Evolutionary conservation across 1,140 invertebrate genomes (phyloP).

Genomic region (Papilio machaon): DNA sequence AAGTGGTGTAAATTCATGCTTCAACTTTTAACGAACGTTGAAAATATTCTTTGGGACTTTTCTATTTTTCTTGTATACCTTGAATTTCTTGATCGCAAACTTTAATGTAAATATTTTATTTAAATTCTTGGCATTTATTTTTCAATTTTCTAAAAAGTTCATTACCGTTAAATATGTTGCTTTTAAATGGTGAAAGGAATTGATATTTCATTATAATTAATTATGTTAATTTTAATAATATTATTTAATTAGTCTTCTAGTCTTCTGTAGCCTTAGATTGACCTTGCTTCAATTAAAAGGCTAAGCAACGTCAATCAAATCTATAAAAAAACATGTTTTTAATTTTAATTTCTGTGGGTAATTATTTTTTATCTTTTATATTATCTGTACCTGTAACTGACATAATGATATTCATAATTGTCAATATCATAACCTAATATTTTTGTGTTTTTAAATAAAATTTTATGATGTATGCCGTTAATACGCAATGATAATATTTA

Average conservation of each 20-base stretch:
- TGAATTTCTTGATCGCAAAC: neutral
- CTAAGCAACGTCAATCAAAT: too few species aligned
- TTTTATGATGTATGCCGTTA: neutral
- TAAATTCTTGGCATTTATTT: neutral
- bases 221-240: too few species aligned
- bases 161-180: neutral
- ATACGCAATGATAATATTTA: conserved; percentile 46
- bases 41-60: neutral
- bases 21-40: neutral
- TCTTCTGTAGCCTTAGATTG: neutral
- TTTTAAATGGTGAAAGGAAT: neutral
- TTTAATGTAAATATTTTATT: neutral
- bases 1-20: neutral
- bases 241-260: too few species aligned
- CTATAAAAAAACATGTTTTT: too few species aligned
- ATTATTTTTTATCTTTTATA: neutral
- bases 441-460: neutral
- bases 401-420: neutral
- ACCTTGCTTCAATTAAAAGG: too few species aligned
- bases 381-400: neutral
- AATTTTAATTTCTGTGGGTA: neutral
- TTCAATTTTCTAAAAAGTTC: neutral
- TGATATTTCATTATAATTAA: neutral
- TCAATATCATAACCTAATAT: conserved; percentile 6
- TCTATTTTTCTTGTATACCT: neutral